Evolutionary conservation across 2,797 vertebrate genomes (phyloP).

Genomic region (Epinephelus malabaricus): DNA sequence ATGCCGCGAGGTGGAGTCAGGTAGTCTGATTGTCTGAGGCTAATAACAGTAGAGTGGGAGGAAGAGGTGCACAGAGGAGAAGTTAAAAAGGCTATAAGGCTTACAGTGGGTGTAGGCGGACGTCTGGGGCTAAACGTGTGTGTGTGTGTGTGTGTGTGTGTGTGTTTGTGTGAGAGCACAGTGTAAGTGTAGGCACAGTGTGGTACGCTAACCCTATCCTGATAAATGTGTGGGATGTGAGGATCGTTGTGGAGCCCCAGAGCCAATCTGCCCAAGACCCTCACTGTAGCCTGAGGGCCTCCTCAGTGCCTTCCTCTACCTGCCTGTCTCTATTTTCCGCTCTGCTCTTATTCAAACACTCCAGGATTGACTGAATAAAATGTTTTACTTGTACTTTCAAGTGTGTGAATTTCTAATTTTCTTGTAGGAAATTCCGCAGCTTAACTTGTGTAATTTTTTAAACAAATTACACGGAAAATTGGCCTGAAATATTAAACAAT

Average conservation of each 20-base stretch:
- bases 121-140: slow-evolving; percentile 57
- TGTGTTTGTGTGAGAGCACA: slow-evolving; percentile 47
- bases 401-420: not conserved
- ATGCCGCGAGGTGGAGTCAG: slow-evolving; percentile 71
- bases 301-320: slow-evolving; percentile 57
- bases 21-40: slow-evolving; percentile 75
- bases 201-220: slow-evolving; percentile 62
- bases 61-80: slow-evolving; percentile 70
- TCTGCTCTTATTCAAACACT: slow-evolving; percentile 59
- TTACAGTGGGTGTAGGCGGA: slow-evolving; percentile 68
- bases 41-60: slow-evolving; percentile 81
- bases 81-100: slow-evolving; percentile 73
- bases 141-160: slow-evolving; percentile 29
- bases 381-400: slow-evolving; percentile 12
- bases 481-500: slow-evolving; percentile 5
- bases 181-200: slow-evolving; percentile 60
- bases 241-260: slow-evolving; percentile 59
- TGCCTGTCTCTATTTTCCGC: slow-evolving; percentile 65
- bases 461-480: not conserved
- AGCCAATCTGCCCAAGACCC: slow-evolving; percentile 72
- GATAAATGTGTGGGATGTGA: slow-evolving; percentile 79
- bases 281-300: slow-evolving; percentile 72
- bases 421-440: not conserved
- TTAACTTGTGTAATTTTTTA: not conserved
- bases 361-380: slow-evolving; percentile 32